A percentile compares a stretch with the other conserved stretches of the same genome.
phyloP scores from a whole-genome alignment of 2,888 invertebrate species.

The Alloplasta piceator region DNA sequence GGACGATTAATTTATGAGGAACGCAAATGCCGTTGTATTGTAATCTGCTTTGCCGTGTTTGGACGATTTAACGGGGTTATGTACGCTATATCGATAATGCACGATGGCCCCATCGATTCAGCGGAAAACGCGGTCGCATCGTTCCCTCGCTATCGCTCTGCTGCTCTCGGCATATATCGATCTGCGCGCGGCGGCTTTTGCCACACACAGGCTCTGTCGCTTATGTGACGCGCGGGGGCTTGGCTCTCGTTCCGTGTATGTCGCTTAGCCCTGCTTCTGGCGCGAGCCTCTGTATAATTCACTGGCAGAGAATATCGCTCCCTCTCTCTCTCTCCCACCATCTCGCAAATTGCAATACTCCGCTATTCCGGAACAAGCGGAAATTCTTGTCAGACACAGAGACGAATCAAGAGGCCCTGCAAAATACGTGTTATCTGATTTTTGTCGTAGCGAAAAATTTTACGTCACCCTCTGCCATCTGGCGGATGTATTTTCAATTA shows the following conservation, averaged over 20 bases:
- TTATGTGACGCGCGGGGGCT: not conserved
- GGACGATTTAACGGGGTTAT: conserved; percentile 26
- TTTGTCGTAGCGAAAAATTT: not conserved
- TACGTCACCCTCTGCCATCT: no score
- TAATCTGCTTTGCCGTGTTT: not conserved
- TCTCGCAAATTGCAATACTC: conserved; percentile 32
- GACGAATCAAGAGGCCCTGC: conserved; percentile 25
- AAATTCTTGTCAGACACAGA: conserved; percentile 39
- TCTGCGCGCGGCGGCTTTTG: conserved; percentile 41
- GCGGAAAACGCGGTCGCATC: conserved; percentile 48
- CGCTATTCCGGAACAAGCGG: conserved; percentile 31
- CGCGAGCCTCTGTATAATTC: conserved; percentile 59
- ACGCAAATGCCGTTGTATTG: no score
- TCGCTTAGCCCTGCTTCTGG: conserved; percentile 50
- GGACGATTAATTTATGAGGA: no score
- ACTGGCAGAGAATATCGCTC: conserved; percentile 42
- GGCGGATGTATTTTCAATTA: no score
- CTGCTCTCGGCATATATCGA: conserved; percentile 52
- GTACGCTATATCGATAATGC: conserved; percentile 58
- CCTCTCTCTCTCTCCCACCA: conserved; percentile 11
- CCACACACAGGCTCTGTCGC: conserved; percentile 7
- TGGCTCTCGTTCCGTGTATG: conserved; percentile 19
- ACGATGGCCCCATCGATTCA: conserved; percentile 58
- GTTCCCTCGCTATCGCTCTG: not conserved
- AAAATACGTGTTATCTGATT: conserved; percentile 12